Percentiles rank a stretch among this genome's conserved stretches.
Evolutionary conservation across 2,113 vertebrate species (phyloP).

Genomic region (Plecturocebus donacophilus): DNA sequence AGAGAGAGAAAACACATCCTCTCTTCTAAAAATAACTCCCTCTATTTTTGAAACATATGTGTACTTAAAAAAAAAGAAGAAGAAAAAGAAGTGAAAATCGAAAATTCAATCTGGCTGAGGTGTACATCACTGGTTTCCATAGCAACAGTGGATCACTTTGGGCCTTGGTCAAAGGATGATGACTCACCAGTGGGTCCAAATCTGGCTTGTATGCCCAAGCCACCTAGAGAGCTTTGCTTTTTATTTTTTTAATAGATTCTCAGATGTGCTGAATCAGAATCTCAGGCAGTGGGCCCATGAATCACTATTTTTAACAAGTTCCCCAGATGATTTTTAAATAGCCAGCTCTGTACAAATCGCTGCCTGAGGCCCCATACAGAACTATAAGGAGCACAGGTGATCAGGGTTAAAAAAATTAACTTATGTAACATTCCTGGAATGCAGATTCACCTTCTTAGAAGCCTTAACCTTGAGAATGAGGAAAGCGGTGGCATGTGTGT

Average conservation of each 20-base stretch:
- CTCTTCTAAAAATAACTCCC: slow-evolving; percentile 60
- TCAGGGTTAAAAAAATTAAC: not conserved
- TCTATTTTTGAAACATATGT: slow-evolving; percentile 63
- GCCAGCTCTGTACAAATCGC: not conserved
- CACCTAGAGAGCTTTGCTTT: slow-evolving; percentile 44
- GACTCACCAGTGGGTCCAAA: not conserved
- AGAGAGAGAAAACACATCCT: slow-evolving; percentile 44
- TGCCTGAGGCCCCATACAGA: not conserved
- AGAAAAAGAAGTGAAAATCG: not conserved
- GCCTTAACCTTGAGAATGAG: not conserved
- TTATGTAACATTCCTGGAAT: not conserved
- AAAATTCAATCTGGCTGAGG: not conserved
- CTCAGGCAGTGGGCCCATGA: not conserved
- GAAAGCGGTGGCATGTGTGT: not conserved
- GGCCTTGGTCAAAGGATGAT: not conserved
- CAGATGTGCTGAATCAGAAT: slow-evolving; percentile 40
- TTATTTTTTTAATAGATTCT: slow-evolving; percentile 39
- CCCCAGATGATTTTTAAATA: slow-evolving; percentile 38
- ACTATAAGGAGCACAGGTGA: not conserved
- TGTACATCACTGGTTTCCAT: slow-evolving; percentile 21
- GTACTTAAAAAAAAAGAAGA: not conserved
- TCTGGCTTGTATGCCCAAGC: not conserved
- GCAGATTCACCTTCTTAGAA: not conserved
- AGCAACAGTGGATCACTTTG: not conserved
- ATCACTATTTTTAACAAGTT: slow-evolving; percentile 55